Percentiles rank a stretch among this genome's conserved stretches.
Evolutionary conservation across 2,113 vertebrate genomes (phyloP).

Genomic region (Glareola pratincola): DNA sequence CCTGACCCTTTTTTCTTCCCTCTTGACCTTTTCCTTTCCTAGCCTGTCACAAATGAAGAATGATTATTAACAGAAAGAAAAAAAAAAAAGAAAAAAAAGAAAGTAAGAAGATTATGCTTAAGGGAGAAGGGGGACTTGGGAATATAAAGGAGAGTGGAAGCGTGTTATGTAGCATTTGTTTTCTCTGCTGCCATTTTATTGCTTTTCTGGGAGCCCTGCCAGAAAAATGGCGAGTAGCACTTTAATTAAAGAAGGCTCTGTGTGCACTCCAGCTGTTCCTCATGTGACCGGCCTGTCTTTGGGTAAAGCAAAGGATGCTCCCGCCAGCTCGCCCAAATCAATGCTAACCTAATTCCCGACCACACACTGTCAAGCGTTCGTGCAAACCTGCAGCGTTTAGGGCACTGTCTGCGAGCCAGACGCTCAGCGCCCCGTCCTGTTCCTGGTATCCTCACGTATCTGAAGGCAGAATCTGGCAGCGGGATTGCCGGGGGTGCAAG

Average conservation of each 20-base stretch:
- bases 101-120: slow-evolving; percentile 1
- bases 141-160: slow-evolving; percentile 29
- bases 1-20: slow-evolving; percentile 18
- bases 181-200: slow-evolving; percentile 62
- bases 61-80: slow-evolving; percentile 9
- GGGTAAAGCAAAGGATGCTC: slow-evolving; percentile 28
- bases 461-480: background rate
- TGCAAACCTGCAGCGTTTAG: background rate
- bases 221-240: slow-evolving; percentile 45
- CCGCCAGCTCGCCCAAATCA: background rate
- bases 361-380: background rate
- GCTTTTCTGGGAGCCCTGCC: slow-evolving; percentile 62
- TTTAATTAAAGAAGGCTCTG: slow-evolving; percentile 67
- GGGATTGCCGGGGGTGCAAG: rapidly evolving
- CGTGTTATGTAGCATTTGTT: slow-evolving; percentile 47
- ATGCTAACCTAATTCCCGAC: slow-evolving; percentile 12
- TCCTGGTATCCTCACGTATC: background rate
- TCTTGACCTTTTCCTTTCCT: slow-evolving; percentile 42
- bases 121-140: background rate
- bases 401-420: background rate
- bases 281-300: slow-evolving; percentile 35
- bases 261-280: slow-evolving; percentile 58
- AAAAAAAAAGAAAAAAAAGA: background rate
- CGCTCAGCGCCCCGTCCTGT: rapidly evolving
- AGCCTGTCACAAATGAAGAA: slow-evolving; percentile 38